These are phyloP conservation scores for Rhabditophanes sp. DNA, from an alignment of 2,888 invertebrate genomes.

Conservation along the genomic window DNA sequence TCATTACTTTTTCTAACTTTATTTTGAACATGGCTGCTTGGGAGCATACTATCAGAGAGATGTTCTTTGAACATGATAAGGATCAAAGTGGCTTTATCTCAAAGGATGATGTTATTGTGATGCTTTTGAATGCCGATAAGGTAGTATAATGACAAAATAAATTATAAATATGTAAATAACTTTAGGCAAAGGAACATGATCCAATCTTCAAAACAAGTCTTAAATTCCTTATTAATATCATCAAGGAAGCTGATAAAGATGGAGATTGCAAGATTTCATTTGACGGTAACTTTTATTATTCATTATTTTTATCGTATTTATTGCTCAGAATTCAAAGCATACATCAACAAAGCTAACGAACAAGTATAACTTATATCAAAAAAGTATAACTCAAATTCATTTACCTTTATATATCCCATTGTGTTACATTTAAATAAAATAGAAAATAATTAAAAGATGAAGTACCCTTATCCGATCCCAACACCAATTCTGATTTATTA, in stretches of 20 bases:
- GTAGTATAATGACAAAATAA: conserved; percentile 7
- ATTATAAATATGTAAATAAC: background rate
- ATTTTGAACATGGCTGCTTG: conserved; percentile 6
- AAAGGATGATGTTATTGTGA: conserved; percentile 32
- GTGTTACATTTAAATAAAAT: no score
- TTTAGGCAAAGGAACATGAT: conserved; percentile 27
- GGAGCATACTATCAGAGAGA: conserved; percentile 25
- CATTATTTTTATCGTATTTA: background rate
- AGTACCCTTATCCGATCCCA: no score
- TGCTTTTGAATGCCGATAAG: conserved; percentile 33
- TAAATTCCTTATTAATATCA: conserved; percentile 30
- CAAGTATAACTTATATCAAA: no score
- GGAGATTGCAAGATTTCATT: conserved; percentile 35
- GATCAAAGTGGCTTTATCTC: conserved; percentile 30
- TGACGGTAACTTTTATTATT: conserved; percentile 13
- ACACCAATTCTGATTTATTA: no score
- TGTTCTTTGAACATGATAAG: conserved; percentile 29
- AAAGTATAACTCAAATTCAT: no score
- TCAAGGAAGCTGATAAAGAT: conserved; percentile 36
- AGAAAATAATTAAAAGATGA: no score
- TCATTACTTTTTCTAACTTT: no score
- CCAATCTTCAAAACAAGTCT: conserved; percentile 36
- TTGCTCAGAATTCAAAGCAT: conserved; percentile 29
- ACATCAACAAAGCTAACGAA: conserved; percentile 26
- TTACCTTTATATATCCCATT: no score